A percentile compares a stretch with the other conserved stretches of the same genome.
These are phyloP conservation scores for Drosophila testacea DNA, from an alignment of 2,888 invertebrate species.

Conservation along the genomic window DNA sequence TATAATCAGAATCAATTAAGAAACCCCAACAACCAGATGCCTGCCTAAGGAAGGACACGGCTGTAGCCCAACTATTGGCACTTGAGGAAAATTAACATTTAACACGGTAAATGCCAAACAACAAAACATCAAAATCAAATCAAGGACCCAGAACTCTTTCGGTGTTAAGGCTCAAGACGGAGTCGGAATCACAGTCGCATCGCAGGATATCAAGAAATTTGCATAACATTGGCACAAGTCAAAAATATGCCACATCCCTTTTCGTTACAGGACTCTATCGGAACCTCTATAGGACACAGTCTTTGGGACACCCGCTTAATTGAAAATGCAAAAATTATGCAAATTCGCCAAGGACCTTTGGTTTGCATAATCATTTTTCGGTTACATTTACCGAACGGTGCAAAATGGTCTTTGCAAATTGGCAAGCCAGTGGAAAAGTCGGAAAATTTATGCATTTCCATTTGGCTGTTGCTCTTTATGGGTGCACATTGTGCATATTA, in stretches of 20 bases:
- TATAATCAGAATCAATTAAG: slow-evolving; percentile 65
- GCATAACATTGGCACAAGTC: slow-evolving; percentile 80
- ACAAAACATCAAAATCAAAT: slow-evolving; percentile 66
- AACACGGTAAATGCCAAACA: slow-evolving; percentile 74
- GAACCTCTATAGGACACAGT: slow-evolving; percentile 2
- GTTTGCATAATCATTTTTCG: slow-evolving; percentile 61
- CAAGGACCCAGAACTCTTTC: slow-evolving; percentile 22
- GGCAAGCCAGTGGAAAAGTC: slow-evolving; percentile 32
- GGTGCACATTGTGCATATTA: slow-evolving; percentile 35
- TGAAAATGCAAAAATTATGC: slow-evolving; percentile 71
- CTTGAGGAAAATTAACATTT: slow-evolving; percentile 76
- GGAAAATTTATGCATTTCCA: slow-evolving; percentile 63
- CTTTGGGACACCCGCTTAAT: slow-evolving; percentile 49
- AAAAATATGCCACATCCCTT: slow-evolving; percentile 55
- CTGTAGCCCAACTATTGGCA: slow-evolving; percentile 54
- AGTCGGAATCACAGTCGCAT: slow-evolving; percentile 22
- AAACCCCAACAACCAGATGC: slow-evolving; percentile 44
- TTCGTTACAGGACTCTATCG: not conserved
- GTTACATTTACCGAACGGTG: slow-evolving; percentile 46
- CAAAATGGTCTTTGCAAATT: slow-evolving; percentile 29
- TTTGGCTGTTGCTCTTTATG: slow-evolving; percentile 40
- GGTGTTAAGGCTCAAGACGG: slow-evolving; percentile 16
- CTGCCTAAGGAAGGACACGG: slow-evolving; percentile 23
- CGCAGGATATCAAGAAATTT: slow-evolving; percentile 49
- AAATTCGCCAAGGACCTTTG: slow-evolving; percentile 36